Evolutionary conservation across 2,113 vertebrate genomes (phyloP).

Genomic region (Bubo bubo): DNA sequence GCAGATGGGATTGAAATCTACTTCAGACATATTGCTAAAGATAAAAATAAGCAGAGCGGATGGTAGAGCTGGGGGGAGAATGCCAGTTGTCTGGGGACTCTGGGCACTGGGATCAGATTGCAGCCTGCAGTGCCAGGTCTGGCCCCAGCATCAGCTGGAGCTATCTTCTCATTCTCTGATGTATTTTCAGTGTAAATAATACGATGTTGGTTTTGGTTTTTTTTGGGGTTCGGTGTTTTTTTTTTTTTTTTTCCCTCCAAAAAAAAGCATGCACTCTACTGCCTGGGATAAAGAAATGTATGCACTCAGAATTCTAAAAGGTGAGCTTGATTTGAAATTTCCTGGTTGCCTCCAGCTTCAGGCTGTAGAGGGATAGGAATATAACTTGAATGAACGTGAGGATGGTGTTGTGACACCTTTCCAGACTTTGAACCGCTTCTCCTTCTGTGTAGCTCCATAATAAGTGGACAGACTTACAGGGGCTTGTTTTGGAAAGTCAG

Average conservation of each 20-base stretch:
- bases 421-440: not conserved
- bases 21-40: not conserved
- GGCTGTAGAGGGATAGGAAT: not conserved
- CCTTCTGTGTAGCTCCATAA: not conserved
- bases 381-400: not conserved
- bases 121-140: not conserved
- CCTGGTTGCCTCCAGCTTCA: not conserved
- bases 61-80: not conserved
- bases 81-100: not conserved
- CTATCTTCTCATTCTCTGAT: not conserved
- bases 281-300: not conserved
- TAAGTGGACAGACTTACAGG: not conserved
- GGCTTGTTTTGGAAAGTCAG: not conserved
- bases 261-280: not conserved
- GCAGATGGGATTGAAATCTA: not conserved
- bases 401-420: not conserved
- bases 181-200: not conserved
- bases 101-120: accelerated
- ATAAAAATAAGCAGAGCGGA: not conserved
- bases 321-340: not conserved
- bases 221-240: not conserved
- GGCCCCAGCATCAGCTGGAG: not conserved
- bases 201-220: not conserved
- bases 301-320: not conserved
- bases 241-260: not conserved